Evolutionary conservation across 2,888 invertebrate genomes (phyloP).

Genomic region (Hyles lineata): DNA sequence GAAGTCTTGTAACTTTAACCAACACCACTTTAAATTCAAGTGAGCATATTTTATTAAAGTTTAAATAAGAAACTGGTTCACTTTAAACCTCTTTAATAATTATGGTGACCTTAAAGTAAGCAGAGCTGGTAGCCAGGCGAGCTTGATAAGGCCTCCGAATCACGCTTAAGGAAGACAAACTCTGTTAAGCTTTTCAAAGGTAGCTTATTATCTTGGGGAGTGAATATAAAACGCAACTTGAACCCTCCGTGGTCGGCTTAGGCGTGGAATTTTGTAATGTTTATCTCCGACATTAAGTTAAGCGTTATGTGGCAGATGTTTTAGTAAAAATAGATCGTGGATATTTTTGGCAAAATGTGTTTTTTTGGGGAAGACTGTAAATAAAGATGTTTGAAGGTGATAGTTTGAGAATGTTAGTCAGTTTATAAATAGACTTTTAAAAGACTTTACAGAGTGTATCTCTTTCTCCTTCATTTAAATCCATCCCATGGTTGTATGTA

Average conservation of each 20-base stretch:
- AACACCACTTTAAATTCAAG: conserved; percentile 49
- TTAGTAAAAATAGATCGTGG: conserved; percentile 29
- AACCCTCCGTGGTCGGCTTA: conserved; percentile 43
- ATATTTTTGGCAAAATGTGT: conserved; percentile 12
- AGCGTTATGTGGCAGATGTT: conserved; percentile 37
- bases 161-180: conserved; percentile 50
- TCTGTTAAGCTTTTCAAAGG: conserved; percentile 50
- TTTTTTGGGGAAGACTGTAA: neutral
- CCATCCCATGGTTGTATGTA: too few species aligned
- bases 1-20: conserved; percentile 34
- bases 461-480: too few species aligned
- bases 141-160: conserved; percentile 48
- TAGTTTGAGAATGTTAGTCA: too few species aligned
- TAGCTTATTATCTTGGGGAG: conserved; percentile 50
- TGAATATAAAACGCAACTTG: conserved; percentile 48
- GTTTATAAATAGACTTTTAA: too few species aligned
- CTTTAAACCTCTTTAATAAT: conserved; percentile 56
- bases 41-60: conserved; percentile 63
- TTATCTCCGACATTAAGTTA: conserved; percentile 41
- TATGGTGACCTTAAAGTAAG: conserved; percentile 53
- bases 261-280: conserved; percentile 40
- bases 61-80: conserved; percentile 48
- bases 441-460: too few species aligned
- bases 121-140: conserved; percentile 43
- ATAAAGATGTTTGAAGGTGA: too few species aligned